Percentiles rank a stretch among this genome's conserved stretches.
These are phyloP conservation scores for Aphelenchoides bicaudatus DNA, from an alignment of 2,888 invertebrate species.

Conservation along the genomic window DNA sequence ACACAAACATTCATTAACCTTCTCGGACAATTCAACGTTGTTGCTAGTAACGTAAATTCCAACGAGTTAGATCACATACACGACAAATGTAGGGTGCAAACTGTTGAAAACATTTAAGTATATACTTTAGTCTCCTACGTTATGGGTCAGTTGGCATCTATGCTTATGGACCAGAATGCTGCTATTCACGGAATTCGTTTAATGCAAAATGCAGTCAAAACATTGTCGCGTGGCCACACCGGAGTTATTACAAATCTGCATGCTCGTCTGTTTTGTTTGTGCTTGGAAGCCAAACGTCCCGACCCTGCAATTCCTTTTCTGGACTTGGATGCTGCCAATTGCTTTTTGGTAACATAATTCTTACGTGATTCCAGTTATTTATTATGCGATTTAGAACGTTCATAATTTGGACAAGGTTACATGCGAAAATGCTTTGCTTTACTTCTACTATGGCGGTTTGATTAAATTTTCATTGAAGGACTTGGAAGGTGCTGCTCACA, in stretches of 20 bases:
- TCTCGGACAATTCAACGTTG: neutral
- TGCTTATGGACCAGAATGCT: constrained; percentile 18
- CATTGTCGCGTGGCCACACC: constrained; percentile 15
- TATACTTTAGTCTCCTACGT: constrained; percentile 26
- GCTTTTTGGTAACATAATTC: constrained; percentile 19
- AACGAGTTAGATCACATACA: neutral
- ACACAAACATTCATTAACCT: too few species aligned
- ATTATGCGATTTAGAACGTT: neutral
- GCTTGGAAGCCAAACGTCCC: constrained; percentile 32
- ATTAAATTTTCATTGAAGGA: constrained; percentile 27
- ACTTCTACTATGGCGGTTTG: constrained; percentile 37
- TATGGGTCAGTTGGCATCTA: constrained; percentile 18
- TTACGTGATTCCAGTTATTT: neutral
- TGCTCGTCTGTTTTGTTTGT: constrained; percentile 28
- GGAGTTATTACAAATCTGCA: constrained; percentile 28
- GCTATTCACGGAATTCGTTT: constrained; percentile 31
- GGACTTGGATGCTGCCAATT: constrained; percentile 25
- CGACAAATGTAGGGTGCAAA: constrained; percentile 1
- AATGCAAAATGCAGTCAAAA: constrained; percentile 20
- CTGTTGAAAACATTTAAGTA: neutral
- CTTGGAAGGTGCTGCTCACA: constrained; percentile 28
- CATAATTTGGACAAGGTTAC: neutral
- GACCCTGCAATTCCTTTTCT: constrained; percentile 31
- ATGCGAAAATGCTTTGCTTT: constrained; percentile 17
- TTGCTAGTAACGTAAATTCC: neutral